A percentile compares a stretch with the other conserved stretches of the same genome.
Evolutionary conservation across 2,113 vertebrate genomes (phyloP).

Genomic region (Lophochroa leadbeateri): DNA sequence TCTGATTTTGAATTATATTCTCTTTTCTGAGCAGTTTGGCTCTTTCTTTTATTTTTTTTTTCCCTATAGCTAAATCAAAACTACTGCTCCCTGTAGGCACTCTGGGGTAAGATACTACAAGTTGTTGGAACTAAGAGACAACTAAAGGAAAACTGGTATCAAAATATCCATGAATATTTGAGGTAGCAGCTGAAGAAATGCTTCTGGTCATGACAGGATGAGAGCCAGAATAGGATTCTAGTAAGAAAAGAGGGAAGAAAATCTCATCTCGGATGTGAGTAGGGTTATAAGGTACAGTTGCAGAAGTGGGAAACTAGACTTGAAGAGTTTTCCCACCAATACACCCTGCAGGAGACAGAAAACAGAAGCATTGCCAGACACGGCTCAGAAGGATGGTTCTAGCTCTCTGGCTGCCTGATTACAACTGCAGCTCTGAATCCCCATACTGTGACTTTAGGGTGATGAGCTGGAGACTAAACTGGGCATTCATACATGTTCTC

Average conservation of each 20-base stretch:
- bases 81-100: background rate
- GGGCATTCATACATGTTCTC: background rate
- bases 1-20: background rate
- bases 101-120: background rate
- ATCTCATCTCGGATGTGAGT: background rate
- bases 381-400: background rate
- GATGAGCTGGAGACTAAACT: background rate
- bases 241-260: background rate
- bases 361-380: background rate
- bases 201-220: background rate
- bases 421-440: background rate
- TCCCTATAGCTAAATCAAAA: background rate
- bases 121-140: background rate
- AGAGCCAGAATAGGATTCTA: background rate
- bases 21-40: background rate
- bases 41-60: background rate
- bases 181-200: background rate
- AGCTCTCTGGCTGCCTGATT: background rate
- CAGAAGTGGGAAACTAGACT: background rate
- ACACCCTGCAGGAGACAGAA: background rate
- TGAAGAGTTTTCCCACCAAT: background rate
- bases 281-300: background rate
- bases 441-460: background rate
- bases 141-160: background rate
- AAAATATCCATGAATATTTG: background rate